phyloP scores from a whole-genome alignment of 2,797 vertebrate species.

The Heterohyrax brucei region DNA sequence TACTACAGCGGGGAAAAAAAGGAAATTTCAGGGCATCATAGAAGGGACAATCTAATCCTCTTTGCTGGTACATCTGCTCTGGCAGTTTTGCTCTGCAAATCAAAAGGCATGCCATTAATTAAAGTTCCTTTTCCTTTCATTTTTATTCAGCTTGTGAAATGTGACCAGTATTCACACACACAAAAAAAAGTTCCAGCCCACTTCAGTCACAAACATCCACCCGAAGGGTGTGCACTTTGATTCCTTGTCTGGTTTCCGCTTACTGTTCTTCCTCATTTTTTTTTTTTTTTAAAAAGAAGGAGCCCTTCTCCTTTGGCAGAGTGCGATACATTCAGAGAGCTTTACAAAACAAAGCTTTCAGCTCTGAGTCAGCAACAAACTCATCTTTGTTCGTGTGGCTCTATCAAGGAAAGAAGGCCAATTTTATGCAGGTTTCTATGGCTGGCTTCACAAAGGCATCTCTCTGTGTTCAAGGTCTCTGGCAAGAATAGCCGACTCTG shows the following conservation, averaged over 20 bases:
- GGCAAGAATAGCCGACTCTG: conserved; percentile 90
- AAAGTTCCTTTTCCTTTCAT: conserved; percentile 93
- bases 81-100: conserved; percentile 94
- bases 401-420: conserved; percentile 94
- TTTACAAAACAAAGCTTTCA: conserved; percentile 94
- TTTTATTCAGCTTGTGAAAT: conserved; percentile 94
- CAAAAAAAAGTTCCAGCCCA: conserved; percentile 84
- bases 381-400: conserved; percentile 93
- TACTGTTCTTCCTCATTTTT: conserved; percentile 84
- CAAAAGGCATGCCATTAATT: conserved; percentile 95
- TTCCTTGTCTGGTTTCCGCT: conserved; percentile 90
- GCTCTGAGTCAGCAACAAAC: conserved; percentile 93
- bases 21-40: conserved; percentile 92
- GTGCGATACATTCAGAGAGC: conserved; percentile 90
- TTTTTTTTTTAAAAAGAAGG: conserved; percentile 74
- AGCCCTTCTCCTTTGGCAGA: conserved; percentile 91
- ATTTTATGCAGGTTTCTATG: conserved; percentile 94
- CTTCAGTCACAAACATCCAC: conserved; percentile 89
- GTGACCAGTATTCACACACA: conserved; percentile 90
- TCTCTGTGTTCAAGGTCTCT: conserved; percentile 92
- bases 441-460: conserved; percentile 92
- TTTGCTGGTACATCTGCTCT: conserved; percentile 95
- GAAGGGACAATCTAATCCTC: conserved; percentile 96
- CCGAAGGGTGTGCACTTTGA: conserved; percentile 88
- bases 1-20: conserved; percentile 91